A percentile compares a stretch with the other conserved stretches of the same genome.
Conservation (phyloP, 2,797 vertebrate genomes). For the Schizopygopsis pylzovi region DNA sequence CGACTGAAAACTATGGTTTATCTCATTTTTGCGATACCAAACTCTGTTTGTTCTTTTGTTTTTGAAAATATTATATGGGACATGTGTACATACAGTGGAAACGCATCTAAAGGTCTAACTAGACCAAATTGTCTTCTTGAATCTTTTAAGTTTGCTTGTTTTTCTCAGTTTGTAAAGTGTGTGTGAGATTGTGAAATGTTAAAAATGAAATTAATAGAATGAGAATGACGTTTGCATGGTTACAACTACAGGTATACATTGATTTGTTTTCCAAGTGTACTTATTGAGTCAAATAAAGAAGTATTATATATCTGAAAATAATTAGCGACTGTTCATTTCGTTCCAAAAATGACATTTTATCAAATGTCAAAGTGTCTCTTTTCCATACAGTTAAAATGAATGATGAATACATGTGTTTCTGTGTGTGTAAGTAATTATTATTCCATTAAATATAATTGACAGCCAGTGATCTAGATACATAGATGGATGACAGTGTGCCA, state of each 20-base stretch:
- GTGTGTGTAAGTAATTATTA: too few species aligned
- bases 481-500: neutral
- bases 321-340: neutral
- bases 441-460: too few species aligned
- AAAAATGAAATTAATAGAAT: neutral
- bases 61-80: neutral
- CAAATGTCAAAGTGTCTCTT: neutral
- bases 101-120: neutral
- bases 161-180: neutral
- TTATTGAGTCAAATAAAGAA: constrained; percentile 48
- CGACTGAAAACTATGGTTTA: neutral
- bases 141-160: constrained; percentile 23
- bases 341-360: neutral
- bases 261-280: constrained; percentile 46
- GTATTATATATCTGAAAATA: constrained; percentile 18
- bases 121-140: constrained; percentile 7
- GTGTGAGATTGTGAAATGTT: constrained; percentile 4
- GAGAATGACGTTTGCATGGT: constrained; percentile 31
- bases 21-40: constrained; percentile 8
- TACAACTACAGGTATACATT: constrained; percentile 21
- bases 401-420: neutral
- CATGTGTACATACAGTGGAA: neutral
- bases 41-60: constrained; percentile 1
- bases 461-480: too few species aligned
- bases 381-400: neutral